A percentile compares a stretch with the other conserved stretches of the same genome.
Conservation (phyloP, 2,797 vertebrate genomes). For the Ctenochaetus hawaiiensis region DNA sequence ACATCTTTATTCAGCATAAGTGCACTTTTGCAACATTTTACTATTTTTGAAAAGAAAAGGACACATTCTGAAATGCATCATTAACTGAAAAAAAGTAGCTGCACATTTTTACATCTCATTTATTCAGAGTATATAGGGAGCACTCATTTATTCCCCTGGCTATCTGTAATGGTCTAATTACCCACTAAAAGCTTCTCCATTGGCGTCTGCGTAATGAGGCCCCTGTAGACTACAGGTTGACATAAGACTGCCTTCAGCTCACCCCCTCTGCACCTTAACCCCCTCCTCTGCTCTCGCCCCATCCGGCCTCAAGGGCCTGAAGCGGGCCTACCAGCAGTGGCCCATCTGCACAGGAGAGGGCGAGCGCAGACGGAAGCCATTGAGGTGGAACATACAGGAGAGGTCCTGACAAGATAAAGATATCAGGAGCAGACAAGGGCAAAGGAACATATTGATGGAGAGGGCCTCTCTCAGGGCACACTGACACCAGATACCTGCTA, state of each 20-base stretch:
- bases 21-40: background rate
- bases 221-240: constrained; percentile 79
- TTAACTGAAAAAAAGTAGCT: constrained; percentile 31
- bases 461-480: constrained; percentile 77
- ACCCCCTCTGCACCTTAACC: constrained; percentile 47
- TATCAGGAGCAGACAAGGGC: constrained; percentile 87
- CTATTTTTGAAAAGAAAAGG: background rate
- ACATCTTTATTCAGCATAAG: background rate
- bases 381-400: constrained; percentile 84
- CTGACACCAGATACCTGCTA: constrained; percentile 87
- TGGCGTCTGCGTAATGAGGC: constrained; percentile 78
- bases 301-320: constrained; percentile 55
- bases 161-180: constrained; percentile 78
- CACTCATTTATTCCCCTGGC: constrained; percentile 66
- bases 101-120: constrained; percentile 70
- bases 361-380: constrained; percentile 78
- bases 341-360: constrained; percentile 74
- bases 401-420: constrained; percentile 86
- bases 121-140: constrained; percentile 57
- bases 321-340: constrained; percentile 54
- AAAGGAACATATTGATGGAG: constrained; percentile 87
- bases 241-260: constrained; percentile 68
- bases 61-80: constrained; percentile 21
- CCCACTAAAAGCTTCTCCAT: constrained; percentile 76
- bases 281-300: constrained; percentile 7